A percentile compares a stretch with the other conserved stretches of the same genome.
Conservation (phyloP, 2,888 invertebrate species). For the Pseudeuparius sepicola region DNA sequence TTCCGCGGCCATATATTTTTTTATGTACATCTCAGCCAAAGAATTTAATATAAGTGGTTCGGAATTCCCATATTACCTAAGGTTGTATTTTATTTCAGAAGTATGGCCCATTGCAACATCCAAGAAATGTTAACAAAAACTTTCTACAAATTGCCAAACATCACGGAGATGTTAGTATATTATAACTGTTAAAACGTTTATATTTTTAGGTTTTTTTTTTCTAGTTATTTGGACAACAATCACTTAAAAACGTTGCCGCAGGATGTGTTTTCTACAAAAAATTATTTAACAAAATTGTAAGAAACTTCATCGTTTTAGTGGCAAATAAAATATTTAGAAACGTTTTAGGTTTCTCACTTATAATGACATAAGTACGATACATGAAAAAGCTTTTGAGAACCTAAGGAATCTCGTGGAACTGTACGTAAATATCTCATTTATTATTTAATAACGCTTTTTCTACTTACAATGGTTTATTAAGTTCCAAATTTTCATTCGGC, state of each 20-base stretch:
- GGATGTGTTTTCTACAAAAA: constrained; percentile 36
- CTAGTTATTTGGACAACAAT: constrained; percentile 42
- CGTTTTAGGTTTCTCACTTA: constrained; percentile 28
- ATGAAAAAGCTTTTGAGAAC: constrained; percentile 22
- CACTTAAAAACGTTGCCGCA: constrained; percentile 35
- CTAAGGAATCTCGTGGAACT: constrained; percentile 23
- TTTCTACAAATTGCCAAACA: constrained; percentile 33
- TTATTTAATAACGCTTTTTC: too few species aligned
- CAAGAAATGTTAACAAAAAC: constrained; percentile 33
- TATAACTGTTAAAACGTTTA: constrained; percentile 3
- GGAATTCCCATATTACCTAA: too few species aligned
- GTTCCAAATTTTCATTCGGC: too few species aligned
- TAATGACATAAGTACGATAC: constrained; percentile 25
- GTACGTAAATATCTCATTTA: too few species aligned
- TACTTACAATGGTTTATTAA: too few species aligned
- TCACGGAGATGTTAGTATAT: constrained; percentile 30
- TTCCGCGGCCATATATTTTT: too few species aligned
- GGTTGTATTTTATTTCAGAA: constrained; percentile 32
- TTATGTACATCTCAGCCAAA: too few species aligned
- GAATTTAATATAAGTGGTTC: too few species aligned
- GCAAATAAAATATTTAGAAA: too few species aligned
- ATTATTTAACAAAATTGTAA: constrained; percentile 38
- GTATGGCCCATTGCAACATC: constrained; percentile 40
- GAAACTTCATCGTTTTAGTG: too few species aligned
- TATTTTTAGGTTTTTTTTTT: constrained; percentile 26